Conservation (phyloP, 1,140 invertebrate genomes). For the Sarcophaga peregrina region DNA sequence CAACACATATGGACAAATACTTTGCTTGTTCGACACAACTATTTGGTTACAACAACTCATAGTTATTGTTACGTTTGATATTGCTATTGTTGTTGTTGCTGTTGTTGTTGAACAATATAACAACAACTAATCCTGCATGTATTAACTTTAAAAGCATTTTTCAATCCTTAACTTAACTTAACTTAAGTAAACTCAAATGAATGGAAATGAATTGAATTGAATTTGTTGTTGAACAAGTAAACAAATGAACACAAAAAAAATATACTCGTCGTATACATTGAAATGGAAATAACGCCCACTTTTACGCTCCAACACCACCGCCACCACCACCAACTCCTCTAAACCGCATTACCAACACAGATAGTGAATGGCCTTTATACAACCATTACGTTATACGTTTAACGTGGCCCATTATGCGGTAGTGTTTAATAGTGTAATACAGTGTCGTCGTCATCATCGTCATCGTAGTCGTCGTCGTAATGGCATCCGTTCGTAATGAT, state of each 20-base stretch:
- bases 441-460: neutral
- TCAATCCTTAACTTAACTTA: conserved; percentile 22
- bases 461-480: neutral
- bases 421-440: neutral
- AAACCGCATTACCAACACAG: neutral
- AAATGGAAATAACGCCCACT: conserved; percentile 56
- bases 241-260: too few species aligned
- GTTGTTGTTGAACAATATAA: conserved; percentile 14
- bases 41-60: conserved; percentile 27
- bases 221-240: too few species aligned
- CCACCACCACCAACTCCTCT: neutral
- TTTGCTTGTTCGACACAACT: conserved; percentile 13
- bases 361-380: neutral
- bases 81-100: neutral
- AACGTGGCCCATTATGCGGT: conserved; percentile 29
- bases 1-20: neutral
- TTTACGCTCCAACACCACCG: conserved; percentile 42
- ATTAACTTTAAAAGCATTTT: conserved; percentile 41
- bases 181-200: conserved; percentile 19
- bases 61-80: neutral
- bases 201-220: conserved; percentile 47
- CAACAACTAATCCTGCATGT: conserved; percentile 36
- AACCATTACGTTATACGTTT: neutral
- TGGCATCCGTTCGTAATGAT: conserved; percentile 22
- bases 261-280: conserved; percentile 28